Evolutionary conservation across 2,797 vertebrate genomes (phyloP), one percentile per base, ranked within the genome.

Genomic region (Vireo griseus): DNA sequence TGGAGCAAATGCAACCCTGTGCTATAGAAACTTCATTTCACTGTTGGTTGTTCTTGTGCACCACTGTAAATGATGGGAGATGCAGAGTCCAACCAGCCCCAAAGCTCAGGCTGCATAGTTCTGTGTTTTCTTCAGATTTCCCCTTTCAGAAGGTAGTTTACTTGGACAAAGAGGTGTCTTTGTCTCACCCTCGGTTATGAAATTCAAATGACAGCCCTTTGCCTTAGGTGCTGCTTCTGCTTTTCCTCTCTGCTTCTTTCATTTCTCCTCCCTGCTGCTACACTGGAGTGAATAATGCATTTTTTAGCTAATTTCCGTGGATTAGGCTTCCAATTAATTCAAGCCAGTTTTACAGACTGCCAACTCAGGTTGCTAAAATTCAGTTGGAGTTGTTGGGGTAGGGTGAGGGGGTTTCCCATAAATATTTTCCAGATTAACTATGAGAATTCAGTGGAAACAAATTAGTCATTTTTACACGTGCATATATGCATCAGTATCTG

Each of bases 301-400:
- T 92, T 89, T 95, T 94, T 89, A 88, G 85, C 2, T 47, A 95
- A 96, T 95, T 95, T 96, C 88, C 3, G 3, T 93, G 87, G 93
- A 93, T 97, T 94, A 97, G 63, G 62, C 80, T 97, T 95, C 95
- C 86, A 97, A 95, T 95, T 97, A 96, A 94, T 94, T 94, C 94
- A 86, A 92, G 48, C 28, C 87, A 79, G 66, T 94, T 95, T 88
- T 92, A 96, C 89, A 94, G 75, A 91, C 85, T 94, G 92, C 76
- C 92, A 95, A 88, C 88, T 91, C 87, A 71, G 33, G 33, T 84
- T 79, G 73, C 82, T 93, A 90, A 92, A 94, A 86, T 92, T 91
- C 78, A 55, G 73, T 68, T 66, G 85, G 75, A 91, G 44, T 85
- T 76, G 80, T 20, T 58, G 47, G 33, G 29, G 31, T 35, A 88